These are phyloP conservation scores for Rhinatrema bivittatum DNA, from an alignment of 2,797 vertebrate genomes.

Conservation along the genomic window DNA sequence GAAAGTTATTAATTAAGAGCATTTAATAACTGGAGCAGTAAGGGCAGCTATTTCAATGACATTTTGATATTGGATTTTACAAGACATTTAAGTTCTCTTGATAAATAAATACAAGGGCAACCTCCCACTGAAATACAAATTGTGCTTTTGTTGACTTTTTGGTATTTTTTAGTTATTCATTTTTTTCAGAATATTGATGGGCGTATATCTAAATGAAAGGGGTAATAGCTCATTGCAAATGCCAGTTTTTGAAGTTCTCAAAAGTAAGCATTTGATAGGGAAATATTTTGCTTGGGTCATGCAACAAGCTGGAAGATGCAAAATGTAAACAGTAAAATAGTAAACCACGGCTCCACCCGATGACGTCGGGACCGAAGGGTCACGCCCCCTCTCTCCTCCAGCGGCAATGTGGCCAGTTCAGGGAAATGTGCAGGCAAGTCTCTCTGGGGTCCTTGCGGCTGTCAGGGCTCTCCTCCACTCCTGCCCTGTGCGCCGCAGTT, in stretches of 20 bases:
- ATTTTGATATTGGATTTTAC: neutral
- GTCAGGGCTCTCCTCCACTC: too few relatives aligned
- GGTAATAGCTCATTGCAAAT: constrained; percentile 29
- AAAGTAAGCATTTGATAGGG: constrained; percentile 18
- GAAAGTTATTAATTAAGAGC: neutral
- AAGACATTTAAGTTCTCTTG: neutral
- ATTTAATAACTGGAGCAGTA: neutral
- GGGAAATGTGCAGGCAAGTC: too few relatives aligned
- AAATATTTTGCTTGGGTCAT: constrained; percentile 21
- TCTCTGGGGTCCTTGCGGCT: too few relatives aligned
- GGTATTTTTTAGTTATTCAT: constrained; percentile 15
- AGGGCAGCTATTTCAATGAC: neutral
- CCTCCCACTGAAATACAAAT: neutral
- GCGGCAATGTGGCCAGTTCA: too few relatives aligned
- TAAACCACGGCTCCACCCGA: too few relatives aligned
- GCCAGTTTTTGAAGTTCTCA: constrained; percentile 15
- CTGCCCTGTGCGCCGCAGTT: too few relatives aligned
- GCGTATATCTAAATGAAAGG: constrained; percentile 11
- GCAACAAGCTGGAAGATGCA: constrained; percentile 11
- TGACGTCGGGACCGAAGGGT: too few relatives aligned
- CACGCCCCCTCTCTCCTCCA: too few relatives aligned
- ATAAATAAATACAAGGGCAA: constrained; percentile 3
- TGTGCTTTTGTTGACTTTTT: constrained; percentile 8
- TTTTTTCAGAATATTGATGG: constrained; percentile 12
- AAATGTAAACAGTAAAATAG: neutral